A percentile compares a stretch with the other conserved stretches of the same genome.
Conservation (phyloP, 2,888 invertebrate species). For the Uropetala carovei region DNA sequence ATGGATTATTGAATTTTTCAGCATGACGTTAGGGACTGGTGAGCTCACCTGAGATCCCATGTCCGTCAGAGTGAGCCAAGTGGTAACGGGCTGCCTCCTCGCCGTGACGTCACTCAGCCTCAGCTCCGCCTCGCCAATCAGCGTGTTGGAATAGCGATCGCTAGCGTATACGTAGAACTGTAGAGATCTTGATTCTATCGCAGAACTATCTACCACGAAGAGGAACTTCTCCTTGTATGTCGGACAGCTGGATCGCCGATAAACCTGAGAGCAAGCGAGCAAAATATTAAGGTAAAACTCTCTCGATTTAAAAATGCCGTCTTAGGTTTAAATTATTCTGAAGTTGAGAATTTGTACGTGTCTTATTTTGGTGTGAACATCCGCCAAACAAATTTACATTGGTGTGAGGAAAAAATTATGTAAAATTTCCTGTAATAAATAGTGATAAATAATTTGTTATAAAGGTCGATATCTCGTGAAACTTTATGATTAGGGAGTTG, state of each 20-base stretch:
- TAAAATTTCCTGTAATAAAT: no score
- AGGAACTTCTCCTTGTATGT: conserved; percentile 87
- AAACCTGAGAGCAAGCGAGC: conserved; percentile 76
- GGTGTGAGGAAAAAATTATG: no score
- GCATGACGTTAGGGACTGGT: no score
- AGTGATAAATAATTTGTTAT: no score
- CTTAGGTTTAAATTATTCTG: no score
- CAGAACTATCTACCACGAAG: conserved; percentile 80
- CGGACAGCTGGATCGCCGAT: conserved; percentile 83
- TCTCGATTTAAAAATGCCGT: no score
- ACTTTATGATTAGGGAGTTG: no score
- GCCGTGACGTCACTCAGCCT: conserved; percentile 81
- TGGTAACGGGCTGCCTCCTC: conserved; percentile 82
- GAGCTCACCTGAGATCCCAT: conserved; percentile 79
- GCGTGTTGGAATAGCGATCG: conserved; percentile 80
- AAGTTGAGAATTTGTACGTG: no score
- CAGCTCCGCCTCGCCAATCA: conserved; percentile 83
- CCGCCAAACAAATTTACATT: no score
- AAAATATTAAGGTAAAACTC: conserved; percentile 19
- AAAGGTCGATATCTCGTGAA: no score
- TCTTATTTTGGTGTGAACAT: no score
- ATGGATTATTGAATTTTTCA: no score
- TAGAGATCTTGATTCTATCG: conserved; percentile 79
- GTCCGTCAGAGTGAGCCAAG: conserved; percentile 87
- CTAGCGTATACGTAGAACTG: conserved; percentile 84